Evolutionary conservation across 2,888 invertebrate genomes (phyloP), one percentile per base, ranked within the genome.

Genomic region (Stramonita haemastoma): DNA sequence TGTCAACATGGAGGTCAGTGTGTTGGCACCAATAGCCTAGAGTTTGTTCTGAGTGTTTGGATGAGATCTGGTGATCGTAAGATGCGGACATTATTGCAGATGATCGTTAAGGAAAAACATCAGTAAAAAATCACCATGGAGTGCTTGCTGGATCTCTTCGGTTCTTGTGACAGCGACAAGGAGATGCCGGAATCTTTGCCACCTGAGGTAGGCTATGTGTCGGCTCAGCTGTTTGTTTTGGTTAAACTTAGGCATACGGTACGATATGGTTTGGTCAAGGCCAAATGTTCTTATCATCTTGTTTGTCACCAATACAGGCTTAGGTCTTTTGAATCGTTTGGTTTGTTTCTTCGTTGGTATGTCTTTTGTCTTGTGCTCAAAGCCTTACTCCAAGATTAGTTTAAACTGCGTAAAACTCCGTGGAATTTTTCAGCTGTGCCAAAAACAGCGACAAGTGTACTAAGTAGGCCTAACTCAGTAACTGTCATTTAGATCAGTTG

Each of bases 81-180:
- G 57, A 87, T 87, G 87, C 66, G 73, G 66, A 86, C 57, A 86
- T 22, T 29, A 19, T 77, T 88, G 66, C 34, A 17, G 13, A 66
- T 81, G 34, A 32, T 29, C 34, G 2, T 22, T 19, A 19, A 57
- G 34, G 60, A 34, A 57, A 66, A 57, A 34, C 34, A 22, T 66
- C 32, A 86, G 19, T 22, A 34, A 22, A 86, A 86, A n/a, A 84
- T 6, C n/a, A 90, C 77, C 70, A 98, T 98, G 98, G 98, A 98
- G 93, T 97, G 98, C 0, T 98, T 98, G 96, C 96, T 98, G 93
- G 97, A 97, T 93, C 97, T 98, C 56, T 98, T 98, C 95, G 98
- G 98, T 17, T 26, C 34, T 17, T 84, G 77, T 29, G 89, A 89
- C 57, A 66, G 89, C 32, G 86, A 90, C 70, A 93, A 92, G 73